A percentile compares a stretch with the other conserved stretches of the same genome.
phyloP scores from a whole-genome alignment of 2,113 vertebrate species.

The Galemys pyrenaicus region DNA sequence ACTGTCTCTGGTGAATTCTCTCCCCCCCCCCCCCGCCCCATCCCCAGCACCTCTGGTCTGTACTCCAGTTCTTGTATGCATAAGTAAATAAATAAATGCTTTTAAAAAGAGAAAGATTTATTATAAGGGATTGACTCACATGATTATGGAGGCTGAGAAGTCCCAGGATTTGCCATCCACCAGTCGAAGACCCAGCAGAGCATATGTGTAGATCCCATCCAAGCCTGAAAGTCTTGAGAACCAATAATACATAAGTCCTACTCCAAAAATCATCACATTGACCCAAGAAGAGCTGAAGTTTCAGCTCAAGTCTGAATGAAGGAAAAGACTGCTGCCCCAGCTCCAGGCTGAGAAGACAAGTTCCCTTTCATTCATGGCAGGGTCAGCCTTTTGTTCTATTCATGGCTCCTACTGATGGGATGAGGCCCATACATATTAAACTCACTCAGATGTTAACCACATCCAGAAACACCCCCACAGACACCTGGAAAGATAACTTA shows the following conservation, averaged over 20 bases:
- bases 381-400: background rate
- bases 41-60: too few relatives aligned
- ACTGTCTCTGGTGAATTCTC: too few relatives aligned
- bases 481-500: background rate
- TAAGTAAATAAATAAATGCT: too few relatives aligned
- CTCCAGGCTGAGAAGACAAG: background rate
- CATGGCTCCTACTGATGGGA: background rate
- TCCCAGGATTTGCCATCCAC: background rate
- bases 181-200: background rate
- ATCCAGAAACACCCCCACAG: background rate
- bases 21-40: too few relatives aligned
- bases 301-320: background rate
- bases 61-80: too few relatives aligned
- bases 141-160: background rate
- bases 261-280: background rate
- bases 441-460: background rate
- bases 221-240: too few relatives aligned
- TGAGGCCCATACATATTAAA: background rate
- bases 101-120: too few relatives aligned
- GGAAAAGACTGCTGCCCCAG: background rate
- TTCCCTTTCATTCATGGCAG: background rate
- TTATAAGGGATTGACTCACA: background rate
- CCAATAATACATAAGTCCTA: background rate
- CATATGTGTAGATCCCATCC: background rate
- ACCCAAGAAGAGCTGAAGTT: background rate